Evolutionary conservation across 2,113 vertebrate genomes (phyloP), one percentile per base, ranked within the genome.

Genomic region (Cyanoramphus novaezelandiae): DNA sequence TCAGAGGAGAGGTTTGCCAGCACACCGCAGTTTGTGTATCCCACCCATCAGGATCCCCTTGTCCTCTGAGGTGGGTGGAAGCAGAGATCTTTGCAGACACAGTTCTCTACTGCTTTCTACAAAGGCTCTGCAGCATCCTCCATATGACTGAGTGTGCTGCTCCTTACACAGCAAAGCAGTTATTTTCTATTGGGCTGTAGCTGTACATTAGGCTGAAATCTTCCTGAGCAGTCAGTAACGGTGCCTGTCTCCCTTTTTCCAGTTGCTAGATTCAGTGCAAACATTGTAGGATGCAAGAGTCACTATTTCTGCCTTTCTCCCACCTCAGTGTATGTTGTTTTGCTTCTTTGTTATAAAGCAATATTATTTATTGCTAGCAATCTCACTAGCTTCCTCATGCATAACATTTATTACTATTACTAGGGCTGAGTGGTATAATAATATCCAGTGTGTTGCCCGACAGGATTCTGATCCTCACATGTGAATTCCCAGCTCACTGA

Each of bases 151-250:
- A 60, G 25, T 3, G 0, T 28, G 35, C 52, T 35, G 9, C 6
- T 81, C 46, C 63, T 70, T 41, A 17, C 39, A 13, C 43, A 59
- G 41, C 14, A 80, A 46, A 80, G 14, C 3, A 0, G 8, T 67
- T 21, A 4, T 71, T 83, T 81, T 60, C 64, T 74, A 70, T 67
- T 19, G 41, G 59, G 50, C 80, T 86, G 49, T 17, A 43, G 75
- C 39, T 82, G 43, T 25, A n/a, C 3, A 0, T 21, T 9, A 47
- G 43, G 60, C 28, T 63, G 64, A 68, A 74, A 4, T 28, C 49
- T 86, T 62, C 23, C 5, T 0, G 2, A 3, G 4, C 46, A 60
- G 19, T 6, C 7, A 2, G 17, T 16, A 46, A 14, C 2, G 2
- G 29, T 87, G 46, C 41, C 39, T 5, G 3, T 29, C 23, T 92